Evolutionary conservation across 2,797 vertebrate species (phyloP).

Genomic region (Lophotriccus pileatus): DNA sequence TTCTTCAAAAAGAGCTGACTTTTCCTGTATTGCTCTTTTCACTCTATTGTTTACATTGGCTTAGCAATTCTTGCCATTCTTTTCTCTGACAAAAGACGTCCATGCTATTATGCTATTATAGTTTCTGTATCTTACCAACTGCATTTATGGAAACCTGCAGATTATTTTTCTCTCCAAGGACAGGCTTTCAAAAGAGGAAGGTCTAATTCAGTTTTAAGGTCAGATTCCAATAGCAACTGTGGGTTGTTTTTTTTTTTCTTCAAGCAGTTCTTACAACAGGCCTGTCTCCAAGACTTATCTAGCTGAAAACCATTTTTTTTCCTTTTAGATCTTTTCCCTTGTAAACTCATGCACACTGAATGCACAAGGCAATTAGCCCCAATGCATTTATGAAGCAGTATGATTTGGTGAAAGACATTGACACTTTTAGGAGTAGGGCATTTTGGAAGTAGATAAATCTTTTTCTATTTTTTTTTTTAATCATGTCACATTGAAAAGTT

Average conservation of each 20-base stretch:
- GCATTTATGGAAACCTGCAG: conserved; percentile 1
- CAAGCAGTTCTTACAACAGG: background rate
- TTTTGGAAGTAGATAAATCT: background rate
- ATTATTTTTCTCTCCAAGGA: conserved; percentile 29
- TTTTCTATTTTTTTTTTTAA: background rate
- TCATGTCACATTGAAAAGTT: background rate
- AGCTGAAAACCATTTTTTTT: background rate
- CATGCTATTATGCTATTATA: background rate
- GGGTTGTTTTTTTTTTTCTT: background rate
- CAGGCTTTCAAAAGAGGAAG: background rate
- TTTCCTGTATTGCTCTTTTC: conserved; percentile 11
- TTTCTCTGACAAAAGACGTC: background rate
- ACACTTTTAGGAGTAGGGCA: background rate
- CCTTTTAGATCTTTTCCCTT: background rate
- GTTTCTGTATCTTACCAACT: background rate
- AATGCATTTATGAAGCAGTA: background rate
- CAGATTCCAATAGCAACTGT: background rate
- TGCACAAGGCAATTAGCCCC: background rate
- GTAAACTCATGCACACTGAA: background rate
- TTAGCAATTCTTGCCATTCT: background rate
- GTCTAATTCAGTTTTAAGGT: conserved; percentile 12
- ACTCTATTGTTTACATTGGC: background rate
- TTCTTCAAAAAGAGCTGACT: background rate
- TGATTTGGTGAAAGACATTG: background rate
- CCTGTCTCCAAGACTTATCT: background rate